phyloP scores from a whole-genome alignment of 2,797 vertebrate genomes.

The Pterois miles region DNA sequence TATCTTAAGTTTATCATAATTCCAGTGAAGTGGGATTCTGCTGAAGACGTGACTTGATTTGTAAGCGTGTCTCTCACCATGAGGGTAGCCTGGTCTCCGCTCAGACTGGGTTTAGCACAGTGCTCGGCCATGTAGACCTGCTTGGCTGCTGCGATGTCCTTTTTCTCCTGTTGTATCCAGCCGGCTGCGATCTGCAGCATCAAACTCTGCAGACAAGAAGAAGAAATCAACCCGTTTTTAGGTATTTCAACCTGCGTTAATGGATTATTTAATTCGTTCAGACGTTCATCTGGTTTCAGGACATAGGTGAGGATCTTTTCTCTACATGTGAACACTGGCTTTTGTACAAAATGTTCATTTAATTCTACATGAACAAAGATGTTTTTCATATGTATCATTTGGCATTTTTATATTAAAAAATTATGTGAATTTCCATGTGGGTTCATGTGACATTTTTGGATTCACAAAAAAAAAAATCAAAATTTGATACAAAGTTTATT shows the following conservation, averaged over 20 bases:
- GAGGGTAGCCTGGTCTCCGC: conserved; percentile 69
- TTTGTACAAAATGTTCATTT: too few relatives aligned
- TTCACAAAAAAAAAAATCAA: background rate
- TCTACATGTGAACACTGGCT: background rate
- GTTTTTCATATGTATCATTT: background rate
- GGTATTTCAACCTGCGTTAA: background rate
- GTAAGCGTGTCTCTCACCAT: conserved; percentile 63
- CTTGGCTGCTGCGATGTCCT: conserved; percentile 51
- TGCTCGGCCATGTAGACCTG: conserved; percentile 62
- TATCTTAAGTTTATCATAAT: background rate
- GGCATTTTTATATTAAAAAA: background rate
- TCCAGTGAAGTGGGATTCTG: background rate
- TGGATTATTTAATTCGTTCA: too few relatives aligned
- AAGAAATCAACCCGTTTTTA: background rate
- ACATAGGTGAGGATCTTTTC: background rate
- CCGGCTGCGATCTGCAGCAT: conserved; percentile 74
- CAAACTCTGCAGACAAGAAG: conserved; percentile 80
- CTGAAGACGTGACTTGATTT: background rate
- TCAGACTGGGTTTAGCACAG: conserved; percentile 29
- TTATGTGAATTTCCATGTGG: background rate
- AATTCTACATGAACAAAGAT: background rate
- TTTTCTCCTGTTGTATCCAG: conserved; percentile 67
- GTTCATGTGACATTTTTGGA: background rate
- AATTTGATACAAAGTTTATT: background rate
- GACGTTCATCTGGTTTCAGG: background rate